phyloP scores from a whole-genome alignment of 2,113 vertebrate genomes.

The Anoura caudifer region DNA sequence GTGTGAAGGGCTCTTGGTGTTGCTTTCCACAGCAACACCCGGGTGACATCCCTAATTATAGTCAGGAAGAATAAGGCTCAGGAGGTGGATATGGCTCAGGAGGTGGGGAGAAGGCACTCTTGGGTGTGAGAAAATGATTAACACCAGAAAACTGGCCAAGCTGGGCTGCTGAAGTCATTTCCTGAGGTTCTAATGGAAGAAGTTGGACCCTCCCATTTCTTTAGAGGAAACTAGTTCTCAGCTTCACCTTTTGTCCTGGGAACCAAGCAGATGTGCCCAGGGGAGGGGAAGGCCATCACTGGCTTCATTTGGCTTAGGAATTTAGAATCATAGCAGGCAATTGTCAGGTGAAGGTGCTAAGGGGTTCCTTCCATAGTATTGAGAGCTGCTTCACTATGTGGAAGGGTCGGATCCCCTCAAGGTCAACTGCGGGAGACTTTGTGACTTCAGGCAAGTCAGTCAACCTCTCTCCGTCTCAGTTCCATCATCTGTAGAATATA shows the following conservation, averaged over 20 bases:
- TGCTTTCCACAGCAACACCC: constrained; percentile 41
- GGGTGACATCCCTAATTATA: constrained; percentile 55
- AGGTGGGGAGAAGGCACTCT: constrained; percentile 3
- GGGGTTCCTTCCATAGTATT: neutral
- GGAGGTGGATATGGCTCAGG: constrained; percentile 30
- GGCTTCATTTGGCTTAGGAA: neutral
- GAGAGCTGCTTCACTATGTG: neutral
- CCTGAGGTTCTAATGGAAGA: constrained; percentile 25
- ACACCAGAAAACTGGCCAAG: constrained; percentile 37
- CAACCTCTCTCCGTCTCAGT: neutral
- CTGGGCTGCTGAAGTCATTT: constrained; percentile 45
- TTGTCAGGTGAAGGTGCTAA: rapidly evolving
- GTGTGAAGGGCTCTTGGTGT: constrained; percentile 51
- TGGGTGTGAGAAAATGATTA: constrained; percentile 70
- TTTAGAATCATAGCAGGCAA: neutral
- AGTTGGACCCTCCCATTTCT: neutral
- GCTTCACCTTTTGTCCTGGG: constrained; percentile 43
- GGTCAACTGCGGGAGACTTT: too few species aligned
- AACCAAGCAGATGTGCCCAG: neutral
- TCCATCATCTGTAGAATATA: neutral
- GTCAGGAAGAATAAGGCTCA: neutral
- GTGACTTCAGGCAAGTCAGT: neutral
- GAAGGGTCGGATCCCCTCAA: neutral
- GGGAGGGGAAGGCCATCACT: rapidly evolving
- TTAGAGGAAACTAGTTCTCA: neutral